Evolutionary conservation across 2,888 invertebrate species (phyloP).

Genomic region (Prosapia bicincta): DNA sequence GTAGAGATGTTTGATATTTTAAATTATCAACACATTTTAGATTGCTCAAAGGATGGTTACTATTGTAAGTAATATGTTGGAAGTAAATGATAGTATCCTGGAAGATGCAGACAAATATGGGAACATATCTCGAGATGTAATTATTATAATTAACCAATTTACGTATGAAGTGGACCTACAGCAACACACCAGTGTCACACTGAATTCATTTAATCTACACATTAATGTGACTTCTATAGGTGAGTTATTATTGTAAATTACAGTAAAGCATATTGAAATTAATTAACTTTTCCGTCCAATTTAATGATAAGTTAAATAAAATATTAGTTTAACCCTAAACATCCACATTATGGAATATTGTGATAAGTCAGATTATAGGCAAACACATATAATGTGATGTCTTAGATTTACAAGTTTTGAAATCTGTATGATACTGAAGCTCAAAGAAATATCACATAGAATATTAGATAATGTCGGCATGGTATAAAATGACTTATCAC

Average conservation of each 20-base stretch:
- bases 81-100: conserved; percentile 16
- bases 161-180: conserved; percentile 16
- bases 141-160: conserved; percentile 18
- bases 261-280: neutral
- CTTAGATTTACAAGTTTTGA: too few relatives aligned
- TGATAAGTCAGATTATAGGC: too few relatives aligned
- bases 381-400: too few relatives aligned
- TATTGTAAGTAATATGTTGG: conserved; percentile 23
- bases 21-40: conserved; percentile 7
- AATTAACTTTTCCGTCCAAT: too few relatives aligned
- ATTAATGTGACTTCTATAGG: conserved; percentile 6
- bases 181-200: neutral
- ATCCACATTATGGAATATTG: too few relatives aligned
- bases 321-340: too few relatives aligned
- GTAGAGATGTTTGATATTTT: too few relatives aligned
- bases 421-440: too few relatives aligned
- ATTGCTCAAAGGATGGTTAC: conserved; percentile 22
- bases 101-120: conserved; percentile 17
- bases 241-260: neutral
- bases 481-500: too few relatives aligned
- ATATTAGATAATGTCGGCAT: too few relatives aligned
- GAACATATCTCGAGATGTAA: conserved; percentile 4
- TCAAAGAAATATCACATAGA: too few relatives aligned
- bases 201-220: conserved; percentile 8
- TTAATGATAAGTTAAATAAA: neutral